These are phyloP conservation scores for Spisula solida DNA, from an alignment of 2,888 invertebrate genomes.

Conservation along the genomic window DNA sequence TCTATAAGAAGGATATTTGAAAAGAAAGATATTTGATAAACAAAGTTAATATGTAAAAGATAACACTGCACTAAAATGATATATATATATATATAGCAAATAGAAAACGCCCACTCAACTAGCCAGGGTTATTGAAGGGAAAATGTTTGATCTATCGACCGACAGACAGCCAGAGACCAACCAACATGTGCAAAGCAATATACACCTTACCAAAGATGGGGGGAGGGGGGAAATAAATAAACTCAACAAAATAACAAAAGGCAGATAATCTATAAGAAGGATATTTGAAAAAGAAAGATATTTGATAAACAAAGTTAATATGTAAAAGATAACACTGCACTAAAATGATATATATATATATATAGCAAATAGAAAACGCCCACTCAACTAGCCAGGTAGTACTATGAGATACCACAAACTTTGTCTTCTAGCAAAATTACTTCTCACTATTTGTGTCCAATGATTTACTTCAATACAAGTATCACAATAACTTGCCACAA, in stretches of 20 bases:
- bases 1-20: neutral
- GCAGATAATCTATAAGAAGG: neutral
- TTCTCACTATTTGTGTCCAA: neutral
- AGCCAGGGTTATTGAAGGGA: conserved; percentile 16
- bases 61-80: conserved; percentile 26
- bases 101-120: conserved; percentile 46
- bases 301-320: conserved; percentile 4
- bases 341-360: neutral
- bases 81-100: neutral
- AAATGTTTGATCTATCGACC: too few relatives aligned
- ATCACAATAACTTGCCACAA: neutral
- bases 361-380: conserved; percentile 31
- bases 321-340: conserved; percentile 31
- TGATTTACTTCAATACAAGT: neutral
- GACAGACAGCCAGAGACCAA: too few relatives aligned
- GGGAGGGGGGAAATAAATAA: neutral
- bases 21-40: too few relatives aligned
- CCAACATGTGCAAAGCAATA: neutral
- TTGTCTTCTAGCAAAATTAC: neutral
- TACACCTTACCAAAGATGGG: neutral
- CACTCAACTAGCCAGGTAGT: conserved; percentile 53
- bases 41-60: conserved; percentile 27
- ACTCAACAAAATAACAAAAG: neutral
- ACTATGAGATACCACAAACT: conserved; percentile 38
- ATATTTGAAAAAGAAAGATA: neutral